Percentiles rank a stretch among this genome's conserved stretches.
Evolutionary conservation across 2,888 invertebrate genomes (phyloP).

Genomic region (Drosophila kanekoi): DNA sequence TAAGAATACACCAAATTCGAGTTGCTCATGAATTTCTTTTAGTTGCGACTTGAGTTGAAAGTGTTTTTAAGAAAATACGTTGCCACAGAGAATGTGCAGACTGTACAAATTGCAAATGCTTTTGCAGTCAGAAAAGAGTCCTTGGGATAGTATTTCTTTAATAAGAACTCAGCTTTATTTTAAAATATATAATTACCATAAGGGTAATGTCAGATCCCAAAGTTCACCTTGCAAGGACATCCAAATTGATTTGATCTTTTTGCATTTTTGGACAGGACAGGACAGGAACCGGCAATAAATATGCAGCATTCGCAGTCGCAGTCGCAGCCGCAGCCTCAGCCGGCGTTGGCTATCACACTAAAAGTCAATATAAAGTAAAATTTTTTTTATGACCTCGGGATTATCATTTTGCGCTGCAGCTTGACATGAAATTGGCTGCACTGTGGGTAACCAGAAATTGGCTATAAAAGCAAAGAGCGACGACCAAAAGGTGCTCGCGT

Average conservation of each 20-base stretch:
- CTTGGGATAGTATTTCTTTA: too few species aligned
- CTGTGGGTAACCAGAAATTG: conserved; percentile 79
- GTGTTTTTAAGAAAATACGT: not conserved
- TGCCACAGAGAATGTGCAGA: conserved; percentile 1
- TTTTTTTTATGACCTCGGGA: conserved; percentile 79
- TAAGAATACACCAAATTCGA: conserved; percentile 28
- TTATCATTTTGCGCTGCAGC: conserved; percentile 79
- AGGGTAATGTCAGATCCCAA: conserved; percentile 8
- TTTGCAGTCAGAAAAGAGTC: too few species aligned
- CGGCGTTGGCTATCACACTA: conserved; percentile 74
- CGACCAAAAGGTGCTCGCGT: conserved; percentile 70
- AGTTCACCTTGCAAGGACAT: not conserved
- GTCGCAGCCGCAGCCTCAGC: conserved; percentile 29
- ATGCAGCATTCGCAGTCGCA: conserved; percentile 40
- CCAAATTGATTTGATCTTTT: conserved; percentile 12
- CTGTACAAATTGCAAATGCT: not conserved
- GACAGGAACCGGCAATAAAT: conserved; percentile 63
- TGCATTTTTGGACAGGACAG: conserved; percentile 52
- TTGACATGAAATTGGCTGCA: conserved; percentile 80
- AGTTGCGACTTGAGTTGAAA: conserved; percentile 23
- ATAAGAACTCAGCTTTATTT: not conserved
- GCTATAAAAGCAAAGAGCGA: conserved; percentile 72
- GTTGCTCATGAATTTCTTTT: conserved; percentile 40
- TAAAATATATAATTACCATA: conserved; percentile 15
- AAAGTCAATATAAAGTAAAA: conserved; percentile 81